Evolutionary conservation across 1,140 invertebrate species (phyloP).

Genomic region (Lasioglossum baleicum): DNA sequence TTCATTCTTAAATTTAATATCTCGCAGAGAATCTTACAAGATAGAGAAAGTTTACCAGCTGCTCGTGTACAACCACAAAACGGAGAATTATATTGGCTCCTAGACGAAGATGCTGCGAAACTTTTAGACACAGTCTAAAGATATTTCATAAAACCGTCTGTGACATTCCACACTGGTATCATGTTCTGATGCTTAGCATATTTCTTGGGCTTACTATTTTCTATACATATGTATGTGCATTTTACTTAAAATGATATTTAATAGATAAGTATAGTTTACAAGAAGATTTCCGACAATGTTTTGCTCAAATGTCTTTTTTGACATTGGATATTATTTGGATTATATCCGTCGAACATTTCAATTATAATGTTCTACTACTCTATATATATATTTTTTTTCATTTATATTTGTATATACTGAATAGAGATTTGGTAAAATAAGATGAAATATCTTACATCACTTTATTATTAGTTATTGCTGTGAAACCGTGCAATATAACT

Average conservation of each 20-base stretch:
- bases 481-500: conserved; percentile 4
- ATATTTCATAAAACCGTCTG: conserved; percentile 5
- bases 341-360: conserved; percentile 13
- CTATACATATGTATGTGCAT: conserved; percentile 50
- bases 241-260: conserved; percentile 24
- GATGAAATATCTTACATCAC: conserved; percentile 4
- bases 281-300: conserved; percentile 20
- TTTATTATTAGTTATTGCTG: background rate
- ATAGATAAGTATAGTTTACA: background rate
- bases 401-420: conserved; percentile 20
- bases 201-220: conserved; percentile 56
- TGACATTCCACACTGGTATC: conserved; percentile 60
- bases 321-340: conserved; percentile 17
- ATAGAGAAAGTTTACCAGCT: conserved; percentile 87
- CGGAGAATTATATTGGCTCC: conserved; percentile 88
- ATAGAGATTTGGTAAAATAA: conserved; percentile 13
- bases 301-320: conserved; percentile 28
- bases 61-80: conserved; percentile 84
- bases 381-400: conserved; percentile 1
- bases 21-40: conserved; percentile 86
- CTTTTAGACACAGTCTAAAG: conserved; percentile 58
- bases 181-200: conserved; percentile 40
- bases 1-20: conserved; percentile 9
- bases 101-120: conserved; percentile 87
- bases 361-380: conserved; percentile 3